Base-by-base conservation (phyloP, 2,888 invertebrate genomes). In the Tetrapedia diversipes region DNA sequence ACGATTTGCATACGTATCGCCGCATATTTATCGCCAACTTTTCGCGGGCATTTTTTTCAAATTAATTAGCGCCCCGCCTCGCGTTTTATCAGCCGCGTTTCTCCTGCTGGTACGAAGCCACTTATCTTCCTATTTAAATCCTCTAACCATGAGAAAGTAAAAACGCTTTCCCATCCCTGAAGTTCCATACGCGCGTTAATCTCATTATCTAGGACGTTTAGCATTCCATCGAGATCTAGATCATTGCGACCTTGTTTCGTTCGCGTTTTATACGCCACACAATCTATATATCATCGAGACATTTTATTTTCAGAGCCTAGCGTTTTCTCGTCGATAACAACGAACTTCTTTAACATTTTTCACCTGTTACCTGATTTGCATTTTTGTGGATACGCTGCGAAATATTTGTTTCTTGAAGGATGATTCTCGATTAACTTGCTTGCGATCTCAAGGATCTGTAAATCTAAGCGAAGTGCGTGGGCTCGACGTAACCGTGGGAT, bases 1-100 rank as follows among this genome's bases (percentile, higher is more conserved):
- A 37, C 22, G n/a, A 70, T 70, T 68, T 69, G 54, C 68, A 67
- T 67, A 39, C 54, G 37, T 67, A 69, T 69, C 68, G 69, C 45
- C 37, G 68, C 27, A 68, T 61, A 67, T 54, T 67, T 67, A 29
- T 67, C 45, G 45, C 22, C 27, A n/a, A 19, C 24, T 54, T 67
- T 27, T 27, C 45, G 0, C 39, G 22, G 24, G 16, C 11, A 29
- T 66, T 67, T 67, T 61, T 69, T 37, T 54, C 11, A 54, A 68
- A 70, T 70, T 54, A 68, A 68, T 70, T 54, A 45, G 34, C 34
- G 2, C 6, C 32, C 14, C 29, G 14, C 1, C 4, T 2, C 11
- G 11, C 3, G 4, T 34, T 65, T 56, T 43, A 56, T 56, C 22
- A 2, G 7, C 4, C 4, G 22, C 32, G n/a, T 24, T 64, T 41